Conservation (phyloP, 2,113 vertebrate genomes). For the Rhea americana region DNA sequence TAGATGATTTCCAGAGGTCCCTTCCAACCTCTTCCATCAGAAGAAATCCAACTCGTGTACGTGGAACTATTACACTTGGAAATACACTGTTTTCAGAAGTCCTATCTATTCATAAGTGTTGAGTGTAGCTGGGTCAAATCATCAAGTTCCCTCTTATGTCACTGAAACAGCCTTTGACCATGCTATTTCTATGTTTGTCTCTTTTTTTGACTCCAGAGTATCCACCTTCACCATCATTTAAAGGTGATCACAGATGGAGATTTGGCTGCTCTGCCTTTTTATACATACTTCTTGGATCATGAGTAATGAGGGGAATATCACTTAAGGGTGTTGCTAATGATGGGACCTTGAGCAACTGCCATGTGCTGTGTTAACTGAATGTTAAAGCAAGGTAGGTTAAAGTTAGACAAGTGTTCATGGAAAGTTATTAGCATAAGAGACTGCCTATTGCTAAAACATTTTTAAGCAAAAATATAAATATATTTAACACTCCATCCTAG, state of each 20-base stretch:
- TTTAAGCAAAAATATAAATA: constrained; percentile 71
- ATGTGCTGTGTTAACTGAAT: constrained; percentile 64
- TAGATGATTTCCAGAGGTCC: too few species aligned
- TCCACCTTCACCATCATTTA: constrained; percentile 44
- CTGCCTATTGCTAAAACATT: constrained; percentile 64
- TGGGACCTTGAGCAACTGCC: constrained; percentile 48
- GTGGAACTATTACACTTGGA: not conserved
- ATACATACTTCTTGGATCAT: constrained; percentile 40
- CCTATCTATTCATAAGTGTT: constrained; percentile 1
- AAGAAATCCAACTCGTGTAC: not conserved
- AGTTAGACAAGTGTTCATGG: constrained; percentile 65
- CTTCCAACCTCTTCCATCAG: too few species aligned
- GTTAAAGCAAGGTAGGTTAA: constrained; percentile 69
- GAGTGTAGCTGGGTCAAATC: constrained; percentile 42
- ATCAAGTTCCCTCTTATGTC: constrained; percentile 22
- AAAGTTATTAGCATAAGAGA: constrained; percentile 62
- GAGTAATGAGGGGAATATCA: constrained; percentile 69
- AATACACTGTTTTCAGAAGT: constrained; percentile 36
- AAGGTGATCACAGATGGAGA: constrained; percentile 57
- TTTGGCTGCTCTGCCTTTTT: constrained; percentile 40
- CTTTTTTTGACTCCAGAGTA: constrained; percentile 57
- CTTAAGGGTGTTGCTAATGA: constrained; percentile 54
- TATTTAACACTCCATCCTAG: constrained; percentile 30
- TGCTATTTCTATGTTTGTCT: constrained; percentile 69
- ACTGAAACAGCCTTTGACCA: constrained; percentile 44